Conservation (phyloP, 2,113 vertebrate genomes). For the Cynopterus brachyotis region DNA sequence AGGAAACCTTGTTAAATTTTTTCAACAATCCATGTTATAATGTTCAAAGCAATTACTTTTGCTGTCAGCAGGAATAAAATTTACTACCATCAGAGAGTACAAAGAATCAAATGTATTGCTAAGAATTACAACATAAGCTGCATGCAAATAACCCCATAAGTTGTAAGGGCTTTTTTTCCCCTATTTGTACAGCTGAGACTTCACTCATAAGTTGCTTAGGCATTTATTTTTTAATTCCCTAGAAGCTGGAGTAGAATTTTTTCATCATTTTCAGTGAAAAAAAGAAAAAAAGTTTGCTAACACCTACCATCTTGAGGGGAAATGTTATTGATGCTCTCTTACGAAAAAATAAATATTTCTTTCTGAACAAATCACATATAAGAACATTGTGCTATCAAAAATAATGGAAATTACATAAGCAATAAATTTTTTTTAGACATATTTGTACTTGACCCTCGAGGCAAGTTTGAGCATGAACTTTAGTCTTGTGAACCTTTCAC, state of each 20-base stretch:
- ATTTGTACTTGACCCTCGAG: background rate
- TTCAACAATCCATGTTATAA: conserved; percentile 57
- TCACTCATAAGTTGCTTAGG: background rate
- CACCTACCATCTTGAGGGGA: background rate
- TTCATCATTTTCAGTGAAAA: background rate
- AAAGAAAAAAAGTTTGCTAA: background rate
- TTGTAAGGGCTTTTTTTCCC: conserved; percentile 28
- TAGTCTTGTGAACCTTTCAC: background rate
- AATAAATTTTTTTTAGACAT: background rate
- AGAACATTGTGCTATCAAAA: background rate
- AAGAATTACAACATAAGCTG: conserved; percentile 55
- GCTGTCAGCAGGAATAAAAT: conserved; percentile 69
- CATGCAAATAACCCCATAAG: conserved; percentile 55
- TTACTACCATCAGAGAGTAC: conserved; percentile 69
- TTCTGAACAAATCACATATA: background rate
- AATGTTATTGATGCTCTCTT: background rate
- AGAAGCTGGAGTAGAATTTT: background rate
- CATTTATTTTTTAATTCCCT: background rate
- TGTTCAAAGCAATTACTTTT: conserved; percentile 76
- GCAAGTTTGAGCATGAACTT: background rate
- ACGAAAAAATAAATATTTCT: background rate
- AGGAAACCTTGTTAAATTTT: conserved; percentile 70
- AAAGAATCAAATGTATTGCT: conserved; percentile 65
- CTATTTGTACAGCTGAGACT: background rate
- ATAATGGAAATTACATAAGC: background rate